phyloP scores from a whole-genome alignment of 2,113 vertebrate genomes.

The Irena cyanogastra region DNA sequence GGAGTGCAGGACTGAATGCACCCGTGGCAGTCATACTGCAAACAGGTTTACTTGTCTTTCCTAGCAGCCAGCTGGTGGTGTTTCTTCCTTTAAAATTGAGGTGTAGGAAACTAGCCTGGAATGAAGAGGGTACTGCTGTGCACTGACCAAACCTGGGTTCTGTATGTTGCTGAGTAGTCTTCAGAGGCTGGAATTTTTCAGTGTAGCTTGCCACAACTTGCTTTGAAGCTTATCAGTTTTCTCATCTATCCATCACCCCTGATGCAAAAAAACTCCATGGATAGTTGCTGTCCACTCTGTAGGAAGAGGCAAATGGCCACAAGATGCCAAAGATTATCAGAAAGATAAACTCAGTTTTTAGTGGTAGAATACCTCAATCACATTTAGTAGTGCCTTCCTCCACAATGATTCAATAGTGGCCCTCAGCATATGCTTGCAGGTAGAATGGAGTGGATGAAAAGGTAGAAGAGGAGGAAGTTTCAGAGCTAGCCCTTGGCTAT shows the following conservation, averaged over 20 bases:
- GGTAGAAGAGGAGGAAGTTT: neutral
- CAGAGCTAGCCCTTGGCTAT: neutral
- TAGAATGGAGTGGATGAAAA: neutral
- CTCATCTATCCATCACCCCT: neutral
- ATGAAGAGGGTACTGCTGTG: neutral
- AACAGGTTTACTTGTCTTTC: neutral
- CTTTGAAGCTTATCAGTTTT: neutral
- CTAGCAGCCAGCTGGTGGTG: neutral
- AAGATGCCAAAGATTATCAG: neutral
- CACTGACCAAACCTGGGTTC: neutral
- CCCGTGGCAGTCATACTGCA: neutral
- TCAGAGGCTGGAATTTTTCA: neutral
- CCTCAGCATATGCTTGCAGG: neutral
- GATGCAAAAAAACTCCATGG: accelerated
- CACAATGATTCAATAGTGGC: neutral
- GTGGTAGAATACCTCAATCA: neutral
- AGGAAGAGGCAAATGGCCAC: neutral
- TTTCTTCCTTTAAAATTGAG: neutral
- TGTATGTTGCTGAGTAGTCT: neutral
- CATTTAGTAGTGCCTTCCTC: neutral
- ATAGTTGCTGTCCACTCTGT: neutral
- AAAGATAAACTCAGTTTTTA: neutral
- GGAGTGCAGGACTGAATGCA: neutral
- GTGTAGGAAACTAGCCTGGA: neutral
- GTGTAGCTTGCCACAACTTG: neutral